Evolutionary conservation across 1,140 invertebrate genomes (phyloP), one percentile per base, ranked within the genome.

Genomic region (Chrysoperla carnea): DNA sequence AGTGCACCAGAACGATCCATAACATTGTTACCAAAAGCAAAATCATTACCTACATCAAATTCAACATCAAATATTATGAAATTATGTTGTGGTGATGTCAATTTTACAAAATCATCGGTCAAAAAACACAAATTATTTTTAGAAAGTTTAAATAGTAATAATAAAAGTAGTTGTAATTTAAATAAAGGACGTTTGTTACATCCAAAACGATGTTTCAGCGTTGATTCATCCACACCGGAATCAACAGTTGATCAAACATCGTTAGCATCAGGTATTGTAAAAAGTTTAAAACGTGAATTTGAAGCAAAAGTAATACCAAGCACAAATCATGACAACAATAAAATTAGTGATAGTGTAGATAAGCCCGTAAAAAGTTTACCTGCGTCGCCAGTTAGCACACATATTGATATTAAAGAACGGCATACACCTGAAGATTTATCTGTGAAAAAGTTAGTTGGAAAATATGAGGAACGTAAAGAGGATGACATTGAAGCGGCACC

Each of bases 281-380:
- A 77, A 67, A 84, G 79, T 64, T 69, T 85, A 42, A 87, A 85
- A 60, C 81, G 81, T 58, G 83, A 85, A 55, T 85, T 88, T 56
- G 84, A 88, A 63, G 81, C 82, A 84, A 84, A 53, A 78, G 74
- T 5, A 72, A 61, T 36, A 56, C 48, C 44, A 23, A 43, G 31
- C 31, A 33, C 31, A 33, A 52, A 41, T 41, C 45, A 11, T 13
- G 8, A 41, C 29, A 57, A 57, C 31, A 11, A 9, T 33, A 12
- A 33, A 33, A 33, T 33, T 11, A 33, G 31, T 33, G n/a, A 33
- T 33, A 33, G 31, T 33, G 2, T 33, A 33, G 31, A 33, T 33
- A 46, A 62, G 4, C 53, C 58, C 47, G 56, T 52, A 29, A 54
- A 50, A 9, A 74, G 72, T 58, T 49, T 75, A 36, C 74, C 73